phyloP scores from a whole-genome alignment of 2,888 invertebrate species.

The Leptarthrus brevirostris region DNA sequence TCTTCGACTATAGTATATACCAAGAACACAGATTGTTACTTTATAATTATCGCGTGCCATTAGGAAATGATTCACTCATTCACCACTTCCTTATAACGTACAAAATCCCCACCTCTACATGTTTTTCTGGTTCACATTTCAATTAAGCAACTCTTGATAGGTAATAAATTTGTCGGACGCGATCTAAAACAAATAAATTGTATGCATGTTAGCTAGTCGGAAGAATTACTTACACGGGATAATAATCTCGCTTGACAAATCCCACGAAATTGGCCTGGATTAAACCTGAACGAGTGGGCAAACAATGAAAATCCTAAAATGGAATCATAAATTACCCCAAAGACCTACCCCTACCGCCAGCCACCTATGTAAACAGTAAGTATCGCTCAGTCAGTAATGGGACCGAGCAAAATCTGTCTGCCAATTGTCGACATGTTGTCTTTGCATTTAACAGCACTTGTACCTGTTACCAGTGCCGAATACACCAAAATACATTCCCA shows the following conservation, averaged over 20 bases:
- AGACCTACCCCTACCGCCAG: background rate
- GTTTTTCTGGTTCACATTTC: too few species aligned
- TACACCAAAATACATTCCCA: background rate
- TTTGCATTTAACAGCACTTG: background rate
- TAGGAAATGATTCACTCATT: too few species aligned
- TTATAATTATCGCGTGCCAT: too few species aligned
- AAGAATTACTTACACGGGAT: too few species aligned
- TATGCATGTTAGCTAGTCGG: too few species aligned
- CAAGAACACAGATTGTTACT: too few species aligned
- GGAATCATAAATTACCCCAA: conserved; percentile 45
- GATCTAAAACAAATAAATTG: too few species aligned
- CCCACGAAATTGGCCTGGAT: conserved; percentile 34
- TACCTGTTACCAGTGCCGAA: conserved; percentile 12
- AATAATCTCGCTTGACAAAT: conserved; percentile 29
- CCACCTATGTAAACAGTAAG: conserved; percentile 46
- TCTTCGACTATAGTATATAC: too few species aligned
- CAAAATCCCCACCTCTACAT: too few species aligned
- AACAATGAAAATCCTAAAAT: conserved; percentile 45
- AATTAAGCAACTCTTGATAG: too few species aligned
- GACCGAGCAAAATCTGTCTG: conserved; percentile 42
- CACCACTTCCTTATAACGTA: too few species aligned
- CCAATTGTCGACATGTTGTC: conserved; percentile 26
- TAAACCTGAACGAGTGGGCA: conserved; percentile 20
- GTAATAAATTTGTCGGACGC: too few species aligned
- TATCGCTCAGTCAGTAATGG: conserved; percentile 38